These are phyloP conservation scores for Aphaenogaster rudis DNA, from an alignment of 1,140 invertebrate genomes.

Conservation along the genomic window DNA sequence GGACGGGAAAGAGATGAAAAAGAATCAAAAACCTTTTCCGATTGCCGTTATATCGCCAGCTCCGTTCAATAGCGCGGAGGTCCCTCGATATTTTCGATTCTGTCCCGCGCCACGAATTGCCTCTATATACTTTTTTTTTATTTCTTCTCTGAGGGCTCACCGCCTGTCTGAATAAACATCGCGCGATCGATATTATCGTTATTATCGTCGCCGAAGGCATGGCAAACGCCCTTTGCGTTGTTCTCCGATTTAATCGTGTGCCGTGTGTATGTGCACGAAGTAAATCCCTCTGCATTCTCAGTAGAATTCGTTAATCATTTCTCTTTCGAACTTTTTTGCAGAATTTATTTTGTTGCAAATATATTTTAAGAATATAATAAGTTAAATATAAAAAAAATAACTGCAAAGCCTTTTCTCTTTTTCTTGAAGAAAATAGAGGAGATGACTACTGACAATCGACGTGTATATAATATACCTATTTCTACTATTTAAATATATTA, in stretches of 20 bases:
- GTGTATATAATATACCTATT: too few species aligned
- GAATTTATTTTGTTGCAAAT: neutral
- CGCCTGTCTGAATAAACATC: constrained; percentile 40
- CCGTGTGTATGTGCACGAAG: neutral
- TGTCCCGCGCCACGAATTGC: constrained; percentile 17
- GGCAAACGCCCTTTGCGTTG: constrained; percentile 17
- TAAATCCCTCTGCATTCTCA: neutral
- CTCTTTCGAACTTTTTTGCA: neutral
- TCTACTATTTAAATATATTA: too few species aligned
- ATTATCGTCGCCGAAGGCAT: constrained; percentile 25
- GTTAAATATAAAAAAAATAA: neutral
- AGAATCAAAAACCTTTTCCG: constrained; percentile 41
- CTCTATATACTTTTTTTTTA: constrained; percentile 31
- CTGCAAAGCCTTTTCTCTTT: neutral
- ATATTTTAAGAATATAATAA: constrained; percentile 10
- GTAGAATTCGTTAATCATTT: neutral
- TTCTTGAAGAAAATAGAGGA: neutral
- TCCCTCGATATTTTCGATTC: constrained; percentile 34
- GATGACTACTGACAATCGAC: too few species aligned
- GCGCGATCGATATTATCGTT: constrained; percentile 37
- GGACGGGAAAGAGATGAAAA: neutral
- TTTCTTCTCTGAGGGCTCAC: constrained; percentile 11
- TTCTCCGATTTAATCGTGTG: neutral
- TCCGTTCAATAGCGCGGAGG: constrained; percentile 5
- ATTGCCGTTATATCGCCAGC: constrained; percentile 33